Evolutionary conservation across 2,113 vertebrate species (phyloP).

Genomic region (Caracal caracal): DNA sequence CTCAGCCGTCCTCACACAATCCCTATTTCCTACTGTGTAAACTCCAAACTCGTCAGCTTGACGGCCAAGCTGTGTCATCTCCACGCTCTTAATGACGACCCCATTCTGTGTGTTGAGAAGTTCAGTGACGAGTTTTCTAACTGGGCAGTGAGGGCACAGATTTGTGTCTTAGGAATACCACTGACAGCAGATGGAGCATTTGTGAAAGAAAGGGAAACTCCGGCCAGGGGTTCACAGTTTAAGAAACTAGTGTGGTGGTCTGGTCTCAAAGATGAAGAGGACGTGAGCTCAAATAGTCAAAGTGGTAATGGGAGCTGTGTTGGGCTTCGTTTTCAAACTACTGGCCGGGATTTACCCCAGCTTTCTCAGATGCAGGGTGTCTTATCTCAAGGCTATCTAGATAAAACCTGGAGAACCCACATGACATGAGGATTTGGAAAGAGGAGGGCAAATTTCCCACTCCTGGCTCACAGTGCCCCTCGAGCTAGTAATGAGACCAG

Average conservation of each 20-base stretch:
- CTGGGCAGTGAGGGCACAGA: background rate
- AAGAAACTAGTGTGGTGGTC: background rate
- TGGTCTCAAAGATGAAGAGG: background rate
- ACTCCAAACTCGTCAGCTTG: background rate
- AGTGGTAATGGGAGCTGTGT: background rate
- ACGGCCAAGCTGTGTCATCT: background rate
- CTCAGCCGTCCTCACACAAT: background rate
- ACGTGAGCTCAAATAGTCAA: background rate
- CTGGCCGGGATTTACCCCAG: background rate
- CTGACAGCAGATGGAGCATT: background rate
- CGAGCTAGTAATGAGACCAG: background rate
- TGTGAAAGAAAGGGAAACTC: background rate
- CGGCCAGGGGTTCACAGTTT: background rate
- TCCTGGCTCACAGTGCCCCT: background rate
- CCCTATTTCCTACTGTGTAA: background rate
- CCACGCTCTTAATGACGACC: background rate
- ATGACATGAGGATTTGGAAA: background rate
- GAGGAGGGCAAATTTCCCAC: background rate
- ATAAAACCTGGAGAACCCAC: background rate
- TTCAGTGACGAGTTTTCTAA: background rate
- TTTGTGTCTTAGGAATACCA: constrained; percentile 29
- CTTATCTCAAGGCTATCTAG: background rate
- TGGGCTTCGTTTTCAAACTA: background rate
- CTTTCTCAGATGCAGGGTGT: background rate
- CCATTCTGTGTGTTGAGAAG: background rate